Evolutionary conservation across 2,888 invertebrate species (phyloP).

Genomic region (Rotaria sp.): DNA sequence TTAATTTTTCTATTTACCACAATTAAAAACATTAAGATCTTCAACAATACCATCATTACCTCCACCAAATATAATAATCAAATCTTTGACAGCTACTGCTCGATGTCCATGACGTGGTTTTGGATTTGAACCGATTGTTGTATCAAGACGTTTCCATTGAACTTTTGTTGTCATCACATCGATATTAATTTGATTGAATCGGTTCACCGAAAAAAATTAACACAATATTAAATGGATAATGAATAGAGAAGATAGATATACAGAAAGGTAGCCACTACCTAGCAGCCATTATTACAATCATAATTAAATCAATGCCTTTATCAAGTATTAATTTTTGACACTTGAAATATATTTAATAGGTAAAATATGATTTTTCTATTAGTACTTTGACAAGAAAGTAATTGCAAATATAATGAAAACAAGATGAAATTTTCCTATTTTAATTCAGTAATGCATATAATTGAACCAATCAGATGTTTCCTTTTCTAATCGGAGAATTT

Average conservation of each 20-base stretch:
- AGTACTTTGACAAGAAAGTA: not conserved
- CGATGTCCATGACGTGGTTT: conserved; percentile 97
- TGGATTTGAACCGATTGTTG: conserved; percentile 80
- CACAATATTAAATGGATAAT: not conserved
- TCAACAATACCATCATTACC: conserved; percentile 99
- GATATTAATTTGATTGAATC: not conserved
- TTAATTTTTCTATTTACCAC: conserved; percentile 62
- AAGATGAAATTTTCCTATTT: not conserved
- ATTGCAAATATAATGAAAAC: not conserved
- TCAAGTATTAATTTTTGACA: not conserved
- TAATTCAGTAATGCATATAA: not conserved
- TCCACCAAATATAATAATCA: conserved; percentile 86
- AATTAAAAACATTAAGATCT: conserved; percentile 97
- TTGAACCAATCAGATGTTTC: not conserved
- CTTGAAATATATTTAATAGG: not conserved
- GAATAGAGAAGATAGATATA: not conserved
- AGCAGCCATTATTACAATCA: not conserved
- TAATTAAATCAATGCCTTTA: not conserved
- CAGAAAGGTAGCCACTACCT: not conserved
- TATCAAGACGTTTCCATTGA: conserved; percentile 42
- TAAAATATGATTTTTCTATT: not conserved
- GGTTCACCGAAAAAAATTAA: not conserved
- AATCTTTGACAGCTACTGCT: conserved; percentile 93
- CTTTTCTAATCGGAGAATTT: not conserved
- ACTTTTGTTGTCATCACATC: conserved; percentile 32